Evolutionary conservation across 2,797 vertebrate genomes (phyloP).

Genomic region (Thripadectes ignobilis): DNA sequence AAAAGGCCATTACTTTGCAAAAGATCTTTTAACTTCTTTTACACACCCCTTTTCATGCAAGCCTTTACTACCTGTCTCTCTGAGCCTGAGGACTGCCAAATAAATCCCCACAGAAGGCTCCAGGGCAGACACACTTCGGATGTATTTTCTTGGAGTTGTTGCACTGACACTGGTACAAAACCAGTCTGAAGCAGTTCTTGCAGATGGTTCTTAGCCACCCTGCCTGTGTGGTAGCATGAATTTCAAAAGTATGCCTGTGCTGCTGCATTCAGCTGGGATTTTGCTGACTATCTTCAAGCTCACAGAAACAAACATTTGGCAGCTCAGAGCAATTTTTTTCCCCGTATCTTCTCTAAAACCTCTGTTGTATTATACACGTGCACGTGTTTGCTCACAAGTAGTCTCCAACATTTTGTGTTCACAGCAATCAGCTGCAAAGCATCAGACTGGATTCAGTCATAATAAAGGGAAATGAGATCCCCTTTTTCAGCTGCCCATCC

Average conservation of each 20-base stretch:
- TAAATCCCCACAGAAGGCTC: background rate
- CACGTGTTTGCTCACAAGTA: background rate
- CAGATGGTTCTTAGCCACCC: background rate
- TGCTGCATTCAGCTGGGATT: background rate
- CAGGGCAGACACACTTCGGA: background rate
- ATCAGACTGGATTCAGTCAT: background rate
- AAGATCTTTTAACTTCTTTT: background rate
- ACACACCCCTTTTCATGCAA: background rate
- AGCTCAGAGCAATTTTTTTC: background rate
- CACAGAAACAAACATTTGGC: background rate
- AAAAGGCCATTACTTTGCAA: background rate
- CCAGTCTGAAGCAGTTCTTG: background rate
- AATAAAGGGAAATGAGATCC: background rate
- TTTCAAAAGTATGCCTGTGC: background rate
- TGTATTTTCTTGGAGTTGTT: accelerated
- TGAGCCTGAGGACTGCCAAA: background rate
- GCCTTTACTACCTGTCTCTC: background rate
- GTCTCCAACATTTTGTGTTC: background rate
- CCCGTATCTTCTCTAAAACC: background rate
- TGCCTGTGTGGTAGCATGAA: background rate
- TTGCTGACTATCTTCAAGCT: background rate
- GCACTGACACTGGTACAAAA: background rate
- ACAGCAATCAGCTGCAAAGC: background rate
- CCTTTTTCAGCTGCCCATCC: background rate
- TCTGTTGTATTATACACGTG: background rate